Base-by-base conservation (phyloP, 2,113 vertebrate species). In the Saimiri boliviensis region DNA sequence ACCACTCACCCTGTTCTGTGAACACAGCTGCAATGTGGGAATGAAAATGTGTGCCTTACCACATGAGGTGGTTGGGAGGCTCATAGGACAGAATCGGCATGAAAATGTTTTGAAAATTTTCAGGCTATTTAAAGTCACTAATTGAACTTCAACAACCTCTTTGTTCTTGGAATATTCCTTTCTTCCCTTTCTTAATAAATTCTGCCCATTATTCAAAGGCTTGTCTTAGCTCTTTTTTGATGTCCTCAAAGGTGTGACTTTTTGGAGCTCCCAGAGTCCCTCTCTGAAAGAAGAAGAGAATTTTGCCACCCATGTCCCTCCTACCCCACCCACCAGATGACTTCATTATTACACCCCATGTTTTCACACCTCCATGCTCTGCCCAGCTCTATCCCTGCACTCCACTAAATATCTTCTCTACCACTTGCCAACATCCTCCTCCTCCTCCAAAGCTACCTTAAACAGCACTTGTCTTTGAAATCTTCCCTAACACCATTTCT, bases 241-340 rank as follows among this genome's bases (percentile, higher is more conserved):
- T 82, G 42, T 86, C 37, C 66, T 73, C 37, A 80, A 27, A 83
- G 40, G 14, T 81, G 5, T 6, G 12, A 47, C 23, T 84, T 76
- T 70, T 87, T 56, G 17, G 17, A 85, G 47, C 3, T 32, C 58
- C 14, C 4, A 9, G 66, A 71, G 77, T 35, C 4, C 52, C 47
- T 94, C 54, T 37, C 13, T 37, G 93, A 42, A 52, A 54, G 37
- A 76, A 25, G 37, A 14, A 58, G 16, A 21, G 21, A 19, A 4
- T 17, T 20, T 58, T 42, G 35, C 23, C 47, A 16, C 8, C 45
- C 23, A 2, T 56, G 8, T 54, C 16, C 10, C 27, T n/a, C 45
- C 3, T 40, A 10, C 8, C 32, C 7, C 2, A 3, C 30, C 19
- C 25, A 4, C 16, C 79, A 30, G 0, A 8, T 32, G 63, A 54